phyloP scores from a whole-genome alignment of 1,140 invertebrate genomes.

The Eriosoma lanigerum region DNA sequence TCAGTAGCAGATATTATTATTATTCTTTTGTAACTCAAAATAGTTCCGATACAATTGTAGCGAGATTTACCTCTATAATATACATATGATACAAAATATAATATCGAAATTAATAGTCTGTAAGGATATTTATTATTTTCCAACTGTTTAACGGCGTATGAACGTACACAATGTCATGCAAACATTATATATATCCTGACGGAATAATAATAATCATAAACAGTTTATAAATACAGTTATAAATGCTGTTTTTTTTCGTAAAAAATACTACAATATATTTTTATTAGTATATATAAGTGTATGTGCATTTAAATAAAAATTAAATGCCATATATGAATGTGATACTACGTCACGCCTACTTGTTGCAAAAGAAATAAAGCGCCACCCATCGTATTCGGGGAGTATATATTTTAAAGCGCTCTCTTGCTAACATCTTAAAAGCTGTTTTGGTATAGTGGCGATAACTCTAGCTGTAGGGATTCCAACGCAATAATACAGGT shows the following conservation, averaged over 20 bases:
- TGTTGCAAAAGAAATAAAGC: conserved; percentile 33
- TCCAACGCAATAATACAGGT: conserved; percentile 30
- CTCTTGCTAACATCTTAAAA: conserved; percentile 33
- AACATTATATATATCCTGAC: not conserved
- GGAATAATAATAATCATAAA: not conserved
- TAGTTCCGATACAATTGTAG: not conserved
- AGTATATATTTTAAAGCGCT: conserved; percentile 50
- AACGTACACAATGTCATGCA: not conserved
- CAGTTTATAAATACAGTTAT: too few relatives aligned
- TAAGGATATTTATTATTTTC: not conserved
- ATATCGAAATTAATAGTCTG: not conserved
- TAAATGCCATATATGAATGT: conserved; percentile 19
- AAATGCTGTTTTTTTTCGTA: not conserved
- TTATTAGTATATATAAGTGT: not conserved
- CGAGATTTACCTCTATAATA: not conserved
- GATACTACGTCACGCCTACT: conserved; percentile 47
- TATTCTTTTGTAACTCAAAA: not conserved
- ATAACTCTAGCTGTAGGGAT: conserved; percentile 38
- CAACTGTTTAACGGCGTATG: conserved; percentile 21
- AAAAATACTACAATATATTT: conserved; percentile 8
- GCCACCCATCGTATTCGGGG: conserved; percentile 28
- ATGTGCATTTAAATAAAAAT: conserved; percentile 32
- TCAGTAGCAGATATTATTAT: not conserved
- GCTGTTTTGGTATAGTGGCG: conserved; percentile 13
- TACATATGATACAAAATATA: not conserved